A percentile compares a stretch with the other conserved stretches of the same genome.
These are phyloP conservation scores for Sebastes ruberrimus DNA, from an alignment of 2,797 vertebrate species.

Conservation along the genomic window DNA sequence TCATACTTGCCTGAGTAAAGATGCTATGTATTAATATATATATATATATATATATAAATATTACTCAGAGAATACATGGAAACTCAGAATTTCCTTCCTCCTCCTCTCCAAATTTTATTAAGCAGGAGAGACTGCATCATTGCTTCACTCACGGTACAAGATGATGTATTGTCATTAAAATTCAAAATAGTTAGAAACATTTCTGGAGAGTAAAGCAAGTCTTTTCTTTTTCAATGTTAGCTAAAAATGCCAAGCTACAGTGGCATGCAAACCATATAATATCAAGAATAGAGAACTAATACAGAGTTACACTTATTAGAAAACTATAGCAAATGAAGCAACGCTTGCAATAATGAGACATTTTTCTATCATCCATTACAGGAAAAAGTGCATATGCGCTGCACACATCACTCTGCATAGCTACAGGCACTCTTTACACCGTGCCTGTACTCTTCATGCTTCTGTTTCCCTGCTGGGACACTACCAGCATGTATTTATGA, in stretches of 20 bases:
- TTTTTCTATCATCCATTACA: not conserved
- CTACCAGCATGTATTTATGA: not conserved
- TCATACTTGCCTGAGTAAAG: not conserved
- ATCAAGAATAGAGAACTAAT: not conserved
- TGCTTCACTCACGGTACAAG: not conserved
- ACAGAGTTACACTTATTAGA: not conserved
- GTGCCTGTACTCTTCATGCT: not conserved
- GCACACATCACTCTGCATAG: not conserved
- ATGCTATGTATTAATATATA: not conserved
- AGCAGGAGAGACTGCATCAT: not conserved
- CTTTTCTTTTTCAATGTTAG: not conserved
- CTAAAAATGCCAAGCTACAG: not conserved
- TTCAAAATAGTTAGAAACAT: not conserved
- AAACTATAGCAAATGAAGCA: not conserved
- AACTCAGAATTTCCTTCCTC: not conserved
- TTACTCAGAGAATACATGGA: slow-evolving; percentile 3
- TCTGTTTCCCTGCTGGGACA: not conserved
- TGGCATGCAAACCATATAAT: not conserved
- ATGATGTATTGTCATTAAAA: not conserved
- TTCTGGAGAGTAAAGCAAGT: not conserved
- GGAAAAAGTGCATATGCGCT: not conserved
- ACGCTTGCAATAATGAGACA: not conserved
- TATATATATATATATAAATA: slow-evolving; percentile 1
- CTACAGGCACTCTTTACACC: not conserved
- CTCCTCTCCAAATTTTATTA: not conserved